phyloP scores from a whole-genome alignment of 2,113 vertebrate genomes.

The Dromaius novaehollandiae region DNA sequence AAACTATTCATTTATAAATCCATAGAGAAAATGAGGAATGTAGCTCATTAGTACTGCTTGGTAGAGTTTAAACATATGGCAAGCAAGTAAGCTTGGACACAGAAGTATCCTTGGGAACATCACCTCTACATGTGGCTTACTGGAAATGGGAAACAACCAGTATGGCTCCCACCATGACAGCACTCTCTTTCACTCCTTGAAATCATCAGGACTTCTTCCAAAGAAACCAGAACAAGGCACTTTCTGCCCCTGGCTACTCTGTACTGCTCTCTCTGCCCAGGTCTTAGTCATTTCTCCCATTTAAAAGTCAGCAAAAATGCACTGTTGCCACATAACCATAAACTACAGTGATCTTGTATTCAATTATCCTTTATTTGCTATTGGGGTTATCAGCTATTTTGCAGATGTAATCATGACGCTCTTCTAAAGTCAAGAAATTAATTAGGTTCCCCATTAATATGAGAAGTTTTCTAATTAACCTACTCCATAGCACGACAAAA shows the following conservation, averaged over 20 bases:
- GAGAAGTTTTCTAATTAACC: conserved; percentile 25
- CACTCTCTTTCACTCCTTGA: neutral
- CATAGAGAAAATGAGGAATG: neutral
- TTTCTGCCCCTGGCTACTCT: neutral
- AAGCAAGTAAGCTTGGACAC: neutral
- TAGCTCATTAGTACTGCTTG: neutral
- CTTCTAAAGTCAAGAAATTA: conserved; percentile 14
- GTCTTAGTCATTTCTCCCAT: neutral
- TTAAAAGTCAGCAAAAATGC: neutral
- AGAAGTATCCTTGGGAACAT: neutral
- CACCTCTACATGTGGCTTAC: neutral
- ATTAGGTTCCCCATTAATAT: neutral
- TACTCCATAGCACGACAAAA: neutral
- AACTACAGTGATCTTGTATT: neutral
- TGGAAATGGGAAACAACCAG: neutral
- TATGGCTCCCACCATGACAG: neutral
- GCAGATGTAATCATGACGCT: neutral
- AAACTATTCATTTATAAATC: neutral
- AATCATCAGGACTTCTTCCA: neutral
- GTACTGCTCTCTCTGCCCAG: neutral
- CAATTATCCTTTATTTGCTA: neutral
- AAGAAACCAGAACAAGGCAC: neutral
- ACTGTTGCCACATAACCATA: neutral
- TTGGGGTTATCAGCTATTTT: neutral
- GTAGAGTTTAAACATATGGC: neutral